phyloP scores from a whole-genome alignment of 2,797 vertebrate species.

The Cyprinodon diabolis region DNA sequence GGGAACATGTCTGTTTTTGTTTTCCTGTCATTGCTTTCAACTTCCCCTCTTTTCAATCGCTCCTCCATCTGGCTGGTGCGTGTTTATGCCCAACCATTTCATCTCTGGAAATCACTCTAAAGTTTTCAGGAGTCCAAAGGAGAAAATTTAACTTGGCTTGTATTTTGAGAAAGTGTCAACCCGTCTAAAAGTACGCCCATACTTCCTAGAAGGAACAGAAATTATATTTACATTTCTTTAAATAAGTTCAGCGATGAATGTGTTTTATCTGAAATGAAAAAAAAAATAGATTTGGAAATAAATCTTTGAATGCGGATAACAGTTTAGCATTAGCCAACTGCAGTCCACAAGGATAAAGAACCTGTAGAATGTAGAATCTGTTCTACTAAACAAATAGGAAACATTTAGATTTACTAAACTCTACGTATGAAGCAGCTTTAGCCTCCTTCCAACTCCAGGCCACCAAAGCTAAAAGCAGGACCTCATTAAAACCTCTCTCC shows the following conservation, averaged over 20 bases:
- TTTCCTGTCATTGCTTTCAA: conserved; percentile 11
- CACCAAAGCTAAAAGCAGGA: background rate
- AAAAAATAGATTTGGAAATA: background rate
- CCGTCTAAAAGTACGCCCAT: background rate
- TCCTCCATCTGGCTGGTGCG: conserved; percentile 30
- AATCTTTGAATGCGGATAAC: background rate
- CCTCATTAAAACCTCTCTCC: too few species aligned
- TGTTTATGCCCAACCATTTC: conserved; percentile 14
- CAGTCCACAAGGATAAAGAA: background rate
- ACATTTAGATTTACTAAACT: background rate
- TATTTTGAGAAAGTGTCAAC: background rate
- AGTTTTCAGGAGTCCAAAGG: background rate
- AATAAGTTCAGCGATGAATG: background rate
- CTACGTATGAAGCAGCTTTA: background rate
- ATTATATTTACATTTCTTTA: background rate
- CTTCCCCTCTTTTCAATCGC: background rate
- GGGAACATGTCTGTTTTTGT: conserved; percentile 13
- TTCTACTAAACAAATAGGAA: background rate
- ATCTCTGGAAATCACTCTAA: conserved; percentile 13
- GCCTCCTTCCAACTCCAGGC: background rate
- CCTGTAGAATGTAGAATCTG: background rate
- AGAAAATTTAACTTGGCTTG: background rate
- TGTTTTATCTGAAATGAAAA: background rate
- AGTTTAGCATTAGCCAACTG: background rate
- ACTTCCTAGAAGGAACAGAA: background rate